Conservation (phyloP, 2,888 invertebrate genomes). For the Thysanoteuthis rhombus region DNA sequence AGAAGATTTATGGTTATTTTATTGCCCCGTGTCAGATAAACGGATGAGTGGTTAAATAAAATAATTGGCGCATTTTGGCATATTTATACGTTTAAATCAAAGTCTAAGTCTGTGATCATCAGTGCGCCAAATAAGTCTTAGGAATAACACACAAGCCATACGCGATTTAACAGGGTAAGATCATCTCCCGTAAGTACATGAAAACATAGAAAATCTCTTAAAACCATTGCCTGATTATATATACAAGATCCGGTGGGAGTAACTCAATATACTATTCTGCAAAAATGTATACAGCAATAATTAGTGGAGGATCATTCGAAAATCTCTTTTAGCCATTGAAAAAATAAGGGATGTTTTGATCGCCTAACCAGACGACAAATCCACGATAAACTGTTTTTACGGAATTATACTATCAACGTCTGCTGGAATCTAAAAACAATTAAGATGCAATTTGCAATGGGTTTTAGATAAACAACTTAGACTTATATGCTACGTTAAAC, state of each 20-base stretch:
- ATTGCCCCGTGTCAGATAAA: neutral
- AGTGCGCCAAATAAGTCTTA: neutral
- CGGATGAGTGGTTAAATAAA: neutral
- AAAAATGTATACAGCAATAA: too few species aligned
- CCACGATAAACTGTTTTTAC: neutral
- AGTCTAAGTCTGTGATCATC: neutral
- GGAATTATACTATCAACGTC: neutral
- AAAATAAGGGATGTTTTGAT: neutral
- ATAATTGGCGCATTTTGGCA: neutral
- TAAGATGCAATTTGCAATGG: neutral
- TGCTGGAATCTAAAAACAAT: neutral
- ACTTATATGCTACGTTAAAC: slow-evolving; percentile 12
- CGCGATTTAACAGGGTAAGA: neutral
- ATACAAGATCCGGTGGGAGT: neutral
- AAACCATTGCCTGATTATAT: neutral
- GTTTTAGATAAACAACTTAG: slow-evolving; percentile 12
- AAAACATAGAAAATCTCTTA: neutral
- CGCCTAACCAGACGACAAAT: neutral
- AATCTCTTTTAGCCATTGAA: too few species aligned
- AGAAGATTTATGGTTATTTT: neutral
- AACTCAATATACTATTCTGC: too few species aligned
- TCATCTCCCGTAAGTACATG: neutral
- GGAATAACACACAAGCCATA: neutral
- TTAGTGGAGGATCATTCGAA: too few species aligned
- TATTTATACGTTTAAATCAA: neutral